Evolutionary conservation across 1,140 invertebrate species (phyloP).

Genomic region (Pachyrhynchus sulphureomaculatus): DNA sequence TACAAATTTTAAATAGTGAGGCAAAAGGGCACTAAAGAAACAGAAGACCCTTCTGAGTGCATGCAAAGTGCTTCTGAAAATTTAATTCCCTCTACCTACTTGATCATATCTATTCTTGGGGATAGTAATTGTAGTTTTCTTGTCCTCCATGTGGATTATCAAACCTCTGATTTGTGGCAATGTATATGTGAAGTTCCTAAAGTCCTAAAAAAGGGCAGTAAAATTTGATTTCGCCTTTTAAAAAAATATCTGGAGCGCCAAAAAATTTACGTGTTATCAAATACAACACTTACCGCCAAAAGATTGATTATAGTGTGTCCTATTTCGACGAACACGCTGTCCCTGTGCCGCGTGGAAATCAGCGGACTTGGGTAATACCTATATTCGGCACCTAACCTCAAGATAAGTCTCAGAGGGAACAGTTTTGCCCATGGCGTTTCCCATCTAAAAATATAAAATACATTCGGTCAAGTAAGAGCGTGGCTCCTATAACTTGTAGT

Average conservation of each 20-base stretch:
- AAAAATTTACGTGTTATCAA: too few relatives aligned
- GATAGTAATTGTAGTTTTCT: slow-evolving; percentile 76
- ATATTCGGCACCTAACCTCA: slow-evolving; percentile 83
- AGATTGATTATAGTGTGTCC: slow-evolving; percentile 91
- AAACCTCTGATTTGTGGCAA: slow-evolving; percentile 76
- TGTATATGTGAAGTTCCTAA: slow-evolving; percentile 84
- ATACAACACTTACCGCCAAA: slow-evolving; percentile 60
- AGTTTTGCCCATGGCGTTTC: slow-evolving; percentile 87
- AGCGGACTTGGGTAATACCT: slow-evolving; percentile 86
- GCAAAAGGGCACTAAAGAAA: too few relatives aligned
- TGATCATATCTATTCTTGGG: slow-evolving; percentile 82
- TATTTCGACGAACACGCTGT: slow-evolving; percentile 84
- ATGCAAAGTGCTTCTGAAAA: too few relatives aligned
- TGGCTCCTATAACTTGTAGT: too few relatives aligned
- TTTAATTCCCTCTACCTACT: too few relatives aligned
- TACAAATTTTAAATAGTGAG: too few relatives aligned
- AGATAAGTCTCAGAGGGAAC: slow-evolving; percentile 74
- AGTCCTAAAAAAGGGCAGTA: slow-evolving; percentile 59
- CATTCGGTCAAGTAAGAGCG: slow-evolving; percentile 35
- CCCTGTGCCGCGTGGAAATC: slow-evolving; percentile 75
- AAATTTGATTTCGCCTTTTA: slow-evolving; percentile 28
- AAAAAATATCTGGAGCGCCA: too few relatives aligned
- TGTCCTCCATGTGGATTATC: slow-evolving; percentile 82
- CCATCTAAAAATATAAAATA: slow-evolving; percentile 59
- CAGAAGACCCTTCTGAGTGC: too few relatives aligned